Evolutionary conservation across 2,888 invertebrate species (phyloP).

Genomic region (Physocephala rufipes): DNA sequence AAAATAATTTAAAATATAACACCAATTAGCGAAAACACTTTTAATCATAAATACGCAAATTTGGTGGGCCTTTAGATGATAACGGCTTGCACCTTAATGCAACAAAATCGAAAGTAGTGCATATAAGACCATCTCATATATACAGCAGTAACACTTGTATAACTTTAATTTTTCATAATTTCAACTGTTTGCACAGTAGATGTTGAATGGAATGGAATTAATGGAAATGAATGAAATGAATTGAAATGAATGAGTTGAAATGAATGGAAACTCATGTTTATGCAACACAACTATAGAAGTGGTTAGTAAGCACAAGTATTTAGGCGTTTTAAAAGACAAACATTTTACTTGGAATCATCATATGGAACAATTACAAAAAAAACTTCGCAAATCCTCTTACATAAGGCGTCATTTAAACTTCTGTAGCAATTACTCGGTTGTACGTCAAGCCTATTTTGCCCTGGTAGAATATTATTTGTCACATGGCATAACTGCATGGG

Average conservation of each 20-base stretch:
- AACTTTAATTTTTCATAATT: background rate
- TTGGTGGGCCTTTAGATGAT: background rate
- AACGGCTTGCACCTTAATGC: background rate
- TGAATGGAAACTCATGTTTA: background rate
- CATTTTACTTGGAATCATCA: too few species aligned
- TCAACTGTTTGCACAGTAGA: background rate
- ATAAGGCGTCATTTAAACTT: background rate
- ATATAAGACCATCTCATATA: conserved; percentile 3
- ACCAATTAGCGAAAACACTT: too few species aligned
- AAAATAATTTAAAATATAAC: too few species aligned
- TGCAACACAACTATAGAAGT: background rate
- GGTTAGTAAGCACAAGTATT: background rate
- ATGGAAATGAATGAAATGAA: too few species aligned
- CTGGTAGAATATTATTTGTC: background rate
- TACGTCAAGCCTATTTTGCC: background rate
- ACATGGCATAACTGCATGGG: background rate
- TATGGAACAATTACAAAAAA: background rate
- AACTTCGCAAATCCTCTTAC: conserved; percentile 1
- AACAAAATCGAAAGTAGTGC: background rate
- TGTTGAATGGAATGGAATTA: too few species aligned
- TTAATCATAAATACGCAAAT: too few species aligned
- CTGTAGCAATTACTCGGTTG: background rate
- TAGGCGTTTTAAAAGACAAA: background rate
- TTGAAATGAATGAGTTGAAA: too few species aligned
- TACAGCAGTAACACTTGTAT: background rate